A percentile compares a stretch with the other conserved stretches of the same genome.
Evolutionary conservation across 2,113 vertebrate species (phyloP).

Genomic region (Tragelaphus strepsiceros): DNA sequence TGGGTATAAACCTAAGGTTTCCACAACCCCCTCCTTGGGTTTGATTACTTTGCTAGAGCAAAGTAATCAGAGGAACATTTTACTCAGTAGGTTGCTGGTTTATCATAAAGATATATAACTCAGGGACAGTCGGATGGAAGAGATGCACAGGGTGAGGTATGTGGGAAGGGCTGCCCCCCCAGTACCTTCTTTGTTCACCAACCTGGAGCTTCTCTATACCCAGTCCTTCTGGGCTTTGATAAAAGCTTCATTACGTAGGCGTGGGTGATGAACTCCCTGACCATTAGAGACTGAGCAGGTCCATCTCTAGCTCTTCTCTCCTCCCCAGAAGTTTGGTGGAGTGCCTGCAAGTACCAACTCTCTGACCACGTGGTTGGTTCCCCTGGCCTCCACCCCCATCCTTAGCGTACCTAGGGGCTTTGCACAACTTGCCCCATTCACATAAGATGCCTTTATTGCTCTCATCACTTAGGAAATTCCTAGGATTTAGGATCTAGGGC

Average conservation of each 20-base stretch:
- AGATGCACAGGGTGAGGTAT: accelerated
- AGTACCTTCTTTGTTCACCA: too few species aligned
- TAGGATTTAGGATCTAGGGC: neutral
- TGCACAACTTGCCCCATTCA: neutral
- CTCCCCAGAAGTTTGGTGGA: neutral
- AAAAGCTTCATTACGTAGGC: neutral
- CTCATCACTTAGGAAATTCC: neutral
- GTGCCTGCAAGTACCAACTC: neutral
- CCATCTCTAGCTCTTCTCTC: neutral
- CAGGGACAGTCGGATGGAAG: neutral
- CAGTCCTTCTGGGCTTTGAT: neutral
- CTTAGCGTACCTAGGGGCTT: neutral
- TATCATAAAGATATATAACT: neutral
- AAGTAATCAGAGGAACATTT: neutral
- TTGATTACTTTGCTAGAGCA: neutral
- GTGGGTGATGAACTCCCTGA: neutral
- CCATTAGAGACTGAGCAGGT: neutral
- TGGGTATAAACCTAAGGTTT: neutral
- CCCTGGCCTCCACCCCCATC: neutral
- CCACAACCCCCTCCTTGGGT: neutral
- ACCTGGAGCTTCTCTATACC: neutral
- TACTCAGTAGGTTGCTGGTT: neutral
- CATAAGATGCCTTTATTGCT: neutral
- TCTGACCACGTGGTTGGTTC: neutral
- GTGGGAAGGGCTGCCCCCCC: neutral